Evolutionary conservation across 2,797 vertebrate species (phyloP), one percentile per base, ranked within the genome.

Genomic region (Tapirus indicus): DNA sequence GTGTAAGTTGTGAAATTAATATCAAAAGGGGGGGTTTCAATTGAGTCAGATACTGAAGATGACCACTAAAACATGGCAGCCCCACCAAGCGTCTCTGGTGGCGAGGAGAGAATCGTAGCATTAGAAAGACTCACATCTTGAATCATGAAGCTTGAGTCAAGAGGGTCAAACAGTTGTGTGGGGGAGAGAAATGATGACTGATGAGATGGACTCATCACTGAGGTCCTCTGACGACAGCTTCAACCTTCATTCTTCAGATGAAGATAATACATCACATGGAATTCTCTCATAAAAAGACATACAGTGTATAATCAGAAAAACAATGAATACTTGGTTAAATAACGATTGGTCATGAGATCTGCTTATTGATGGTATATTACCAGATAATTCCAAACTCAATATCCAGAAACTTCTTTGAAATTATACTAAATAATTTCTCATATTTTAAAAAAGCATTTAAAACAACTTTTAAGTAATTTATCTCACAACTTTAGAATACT

Each of bases 141-240:
- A 96, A 60, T 88, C 75, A 74, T 21, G 35, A 69, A 62, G 54
- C 75, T 6, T 91, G 60, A 72, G 80, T 88, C 79, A 83, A 80
- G 41, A 27, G 56, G 6, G 7, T 35, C 10, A 68, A 25, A 9
- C 52, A 32, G 4, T 16, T 27, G 44, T 18, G 9, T 16, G 0
- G 35, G 10, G 60, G 29, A 82, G 10, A 92, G 35, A 88, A 91
- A 78, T 4, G 52, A n/a, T 75, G 86, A 96, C 25, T 74, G 52
- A 60, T 41, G 72, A 71, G 54, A 68, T 1, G 44, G 7, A 78
- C 52, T 91, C 12, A 64, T 74, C 54, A 72, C 13, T 2, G 4
- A 14, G 58, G 16, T 85, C 47, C 21, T 82, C 16, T 64, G 60
- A 35, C 21, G n/a, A 91, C 10, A 41, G 21, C 20, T 21, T 77